Base-by-base conservation (phyloP, 2,113 vertebrate species). In the Pungitius pungitius region DNA sequence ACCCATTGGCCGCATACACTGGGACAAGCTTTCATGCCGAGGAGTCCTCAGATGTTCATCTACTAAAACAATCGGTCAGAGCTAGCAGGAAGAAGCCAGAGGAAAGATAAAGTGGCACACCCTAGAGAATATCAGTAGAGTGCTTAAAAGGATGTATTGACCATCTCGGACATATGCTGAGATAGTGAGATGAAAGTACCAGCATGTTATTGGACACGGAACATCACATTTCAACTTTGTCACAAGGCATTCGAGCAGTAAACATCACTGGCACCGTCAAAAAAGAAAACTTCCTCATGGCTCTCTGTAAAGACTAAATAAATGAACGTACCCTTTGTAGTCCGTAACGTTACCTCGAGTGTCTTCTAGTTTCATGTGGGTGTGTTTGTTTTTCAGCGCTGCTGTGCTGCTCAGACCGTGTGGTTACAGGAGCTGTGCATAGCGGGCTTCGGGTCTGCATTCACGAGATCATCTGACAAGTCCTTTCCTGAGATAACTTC, bases 131-230 rank as follows among this genome's bases (percentile, higher is more conserved):
- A 80, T 74, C 52, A 81, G 3, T 51, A 69, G 68, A 86, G 85
- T 80, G 82, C 83, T 84, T 80, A 51, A 89, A 60, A 83, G 83
- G 77, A 83, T 90, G 77, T 72, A 83, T 69, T 80, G 85, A 87
- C 30, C 24, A 17, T 52, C 11, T 22, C 1, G 7, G 15, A 9
- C 56, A n/a, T 17, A 18, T 3, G 33, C n/a, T 17, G 57, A 62
- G 55, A 47, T 9, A 49, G 24, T 15, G 5, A 60, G 35, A 55
- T 68, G 40, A 45, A 6, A 30, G 11, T n/a, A 4, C 15, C 18
- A 33, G n/a, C 4, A 0, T 27, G 39, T 30, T 15, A 26, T 18
- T 6, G 35, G 13, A 52, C n/a, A 30, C 13, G 20, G 0, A 62
- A 65, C n/a, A 59, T 72, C 35, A 49, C 18, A 73, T 6, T 65